Base-by-base conservation (phyloP, 2,113 vertebrate species). In the Hirundichthys speculiger region DNA sequence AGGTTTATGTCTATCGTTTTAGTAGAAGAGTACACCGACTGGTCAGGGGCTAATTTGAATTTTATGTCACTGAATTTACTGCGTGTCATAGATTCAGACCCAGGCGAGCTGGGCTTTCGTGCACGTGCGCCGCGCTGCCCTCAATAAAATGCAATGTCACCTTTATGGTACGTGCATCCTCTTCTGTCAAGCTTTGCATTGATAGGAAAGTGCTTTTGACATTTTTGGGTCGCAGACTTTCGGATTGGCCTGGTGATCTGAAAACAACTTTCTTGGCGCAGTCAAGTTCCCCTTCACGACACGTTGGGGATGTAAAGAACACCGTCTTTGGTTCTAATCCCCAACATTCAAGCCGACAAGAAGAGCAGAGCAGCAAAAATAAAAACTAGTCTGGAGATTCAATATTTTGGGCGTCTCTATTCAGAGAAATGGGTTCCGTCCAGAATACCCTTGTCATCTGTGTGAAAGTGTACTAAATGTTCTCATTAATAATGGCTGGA, bases 401-500 rank as follows among this genome's bases (percentile, higher is more conserved):
- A 69, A 83, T 79, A 83, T 85, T 85, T 85, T 73, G 69, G 76
- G 82, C 63, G 18, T 41, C 83, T 79, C 88, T 88, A 88, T 85
- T 86, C 75, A 75, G 83, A 89, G 84, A 86, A 89, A 75, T 86
- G 70, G 71, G 79, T 82, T 85, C 69, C 70, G 54, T 72, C 83
- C 73, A 81, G 74, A 87, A 81, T 79, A 64, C 73, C 79, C 85
- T 75, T 66, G 83, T 83, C 82, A 77, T 83, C 82, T 46, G 60
- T 69, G 74, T 70, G 58, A 78, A 77, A 69, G 74, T n/a, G 19
- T 64, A 77, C 69, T 66, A 75, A 75, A 55, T 81, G 82, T 39
- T 84, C 82, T 80, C 83, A 82, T 83, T 88, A 89, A 82, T 75
- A 72, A 73, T 66, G 61, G 73, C 66, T 61, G 69, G 64, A 72